Base-by-base conservation (phyloP, 2,113 vertebrate genomes). In the Xyrauchen texanus region DNA sequence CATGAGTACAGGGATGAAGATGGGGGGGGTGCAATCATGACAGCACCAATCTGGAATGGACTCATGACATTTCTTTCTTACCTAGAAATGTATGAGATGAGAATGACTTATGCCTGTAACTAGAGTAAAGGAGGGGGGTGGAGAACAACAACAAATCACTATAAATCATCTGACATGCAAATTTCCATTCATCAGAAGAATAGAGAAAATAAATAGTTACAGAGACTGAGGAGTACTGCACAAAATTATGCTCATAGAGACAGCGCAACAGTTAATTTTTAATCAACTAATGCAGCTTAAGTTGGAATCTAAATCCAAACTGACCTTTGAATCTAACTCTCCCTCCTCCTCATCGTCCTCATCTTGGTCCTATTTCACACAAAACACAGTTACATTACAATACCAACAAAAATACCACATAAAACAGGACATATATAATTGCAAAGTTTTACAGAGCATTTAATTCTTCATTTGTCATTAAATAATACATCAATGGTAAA, bases 51-150 rank as follows among this genome's bases (percentile, higher is more conserved):
- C 15, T 61, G 66, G 16, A 77, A 67, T 76, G 72, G 52, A 34
- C 74, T 78, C 81, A 80, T 86, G 82, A 89, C 81, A 87, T 92
- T 93, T 95, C 93, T 93, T 93, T 95, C 97, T 98, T 98, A 98
- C 97, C 97, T 97, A 99, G 91, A 94, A 96, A 96, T 92, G 94
- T 91, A 97, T 95, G 95, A 94, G 91, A 93, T 95, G 93, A 96
- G 93, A 97, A 96, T 96, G 96, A 95, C 66, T 83, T 85, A 98
- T 91, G 97, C 97, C 97, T 99, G 95, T 83, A 96, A 96, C 86
- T 91, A 86, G 89, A 16, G 52, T 61, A 73, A 34, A 34, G 21
- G 21, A 34, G 21, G 21, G 21, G 21, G 21, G 1, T 34, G 21
- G 49, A 84, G 90, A 95, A 94, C 92, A 88, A 90, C 83, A 91